phyloP scores from a whole-genome alignment of 2,113 vertebrate genomes.

The Serinus canaria region DNA sequence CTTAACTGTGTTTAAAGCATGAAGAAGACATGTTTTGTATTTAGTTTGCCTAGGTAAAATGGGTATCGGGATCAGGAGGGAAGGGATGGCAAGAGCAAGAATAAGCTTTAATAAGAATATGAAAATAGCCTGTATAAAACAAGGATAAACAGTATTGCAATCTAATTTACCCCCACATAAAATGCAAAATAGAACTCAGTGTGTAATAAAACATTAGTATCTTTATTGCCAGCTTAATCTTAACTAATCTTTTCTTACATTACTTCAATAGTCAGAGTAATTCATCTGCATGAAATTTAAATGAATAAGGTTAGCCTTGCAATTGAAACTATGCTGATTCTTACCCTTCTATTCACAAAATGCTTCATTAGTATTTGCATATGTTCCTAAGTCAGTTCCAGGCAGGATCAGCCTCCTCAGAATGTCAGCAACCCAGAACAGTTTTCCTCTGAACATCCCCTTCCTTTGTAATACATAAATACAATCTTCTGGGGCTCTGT shows the following conservation, averaged over 20 bases:
- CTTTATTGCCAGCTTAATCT: constrained; percentile 69
- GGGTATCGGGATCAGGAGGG: neutral
- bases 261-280: constrained; percentile 66
- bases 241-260: constrained; percentile 73
- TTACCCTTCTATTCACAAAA: constrained; percentile 17
- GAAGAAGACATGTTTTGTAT: neutral
- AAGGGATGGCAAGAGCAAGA: constrained; percentile 19
- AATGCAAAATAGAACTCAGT: constrained; percentile 63
- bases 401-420: constrained; percentile 47
- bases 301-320: constrained; percentile 48
- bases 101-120: constrained; percentile 53
- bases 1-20: neutral
- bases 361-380: constrained; percentile 49
- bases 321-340: neutral
- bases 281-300: constrained; percentile 62
- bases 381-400: constrained; percentile 31
- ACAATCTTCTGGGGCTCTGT: constrained; percentile 71
- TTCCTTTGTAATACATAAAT: constrained; percentile 71
- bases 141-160: constrained; percentile 56
- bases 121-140: constrained; percentile 71
- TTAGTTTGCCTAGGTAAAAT: constrained; percentile 43
- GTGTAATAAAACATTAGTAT: constrained; percentile 68
- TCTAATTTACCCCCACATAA: constrained; percentile 70
- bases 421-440: constrained; percentile 60
- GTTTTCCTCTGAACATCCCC: constrained; percentile 59